A percentile compares a stretch with the other conserved stretches of the same genome.
Conservation (phyloP, 2,797 vertebrate genomes). For the Paratrypauchen microcephalus region DNA sequence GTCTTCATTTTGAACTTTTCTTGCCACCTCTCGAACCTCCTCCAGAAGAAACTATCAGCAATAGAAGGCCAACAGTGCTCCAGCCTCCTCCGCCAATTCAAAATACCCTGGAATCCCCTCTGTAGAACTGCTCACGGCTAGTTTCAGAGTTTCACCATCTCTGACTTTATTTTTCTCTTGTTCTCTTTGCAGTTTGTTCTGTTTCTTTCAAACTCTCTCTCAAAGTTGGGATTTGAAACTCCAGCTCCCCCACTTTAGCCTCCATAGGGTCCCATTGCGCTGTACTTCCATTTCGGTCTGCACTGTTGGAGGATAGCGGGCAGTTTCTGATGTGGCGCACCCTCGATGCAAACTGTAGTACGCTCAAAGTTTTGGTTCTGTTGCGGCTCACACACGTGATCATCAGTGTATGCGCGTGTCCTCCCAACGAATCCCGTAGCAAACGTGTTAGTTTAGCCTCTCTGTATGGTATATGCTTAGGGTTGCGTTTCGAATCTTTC, state of each 20-base stretch:
- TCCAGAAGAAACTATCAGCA: constrained; percentile 65
- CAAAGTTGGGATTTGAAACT: constrained; percentile 82
- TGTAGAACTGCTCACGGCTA: no score
- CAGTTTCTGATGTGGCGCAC: constrained; percentile 85
- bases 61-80: constrained; percentile 70
- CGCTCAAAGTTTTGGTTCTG: constrained; percentile 86
- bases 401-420: constrained; percentile 89
- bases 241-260: constrained; percentile 82
- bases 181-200: constrained; percentile 62
- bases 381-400: constrained; percentile 88
- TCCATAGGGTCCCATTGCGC: constrained; percentile 76
- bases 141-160: constrained; percentile 10
- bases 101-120: constrained; percentile 46
- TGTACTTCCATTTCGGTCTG: constrained; percentile 27
- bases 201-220: constrained; percentile 83
- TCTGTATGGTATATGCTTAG: constrained; percentile 83
- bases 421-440: constrained; percentile 89
- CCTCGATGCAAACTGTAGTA: constrained; percentile 87
- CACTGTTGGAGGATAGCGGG: constrained; percentile 59
- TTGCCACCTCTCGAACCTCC: constrained; percentile 81
- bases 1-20: constrained; percentile 69
- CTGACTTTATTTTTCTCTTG: constrained; percentile 56
- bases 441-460: constrained; percentile 91
- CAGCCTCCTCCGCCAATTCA: constrained; percentile 80
- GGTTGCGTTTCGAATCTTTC: constrained; percentile 79